Conservation (phyloP, 2,113 vertebrate species). For the Hucho hucho region DNA sequence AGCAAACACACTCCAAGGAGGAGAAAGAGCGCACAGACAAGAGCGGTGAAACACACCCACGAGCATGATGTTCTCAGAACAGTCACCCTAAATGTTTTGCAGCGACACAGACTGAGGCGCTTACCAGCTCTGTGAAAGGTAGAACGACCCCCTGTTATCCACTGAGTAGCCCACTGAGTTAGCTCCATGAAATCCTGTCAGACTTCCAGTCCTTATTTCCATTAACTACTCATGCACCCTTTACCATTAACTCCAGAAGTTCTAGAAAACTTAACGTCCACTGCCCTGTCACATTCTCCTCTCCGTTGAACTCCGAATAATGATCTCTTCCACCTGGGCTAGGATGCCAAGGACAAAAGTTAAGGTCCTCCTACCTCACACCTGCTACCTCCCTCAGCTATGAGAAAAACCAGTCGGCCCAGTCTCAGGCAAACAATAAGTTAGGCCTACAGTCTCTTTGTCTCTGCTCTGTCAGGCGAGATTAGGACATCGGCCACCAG, state of each 20-base stretch:
- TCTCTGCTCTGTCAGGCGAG: no score
- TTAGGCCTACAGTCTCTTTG: no score
- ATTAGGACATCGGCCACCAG: no score
- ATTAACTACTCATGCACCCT: neutral
- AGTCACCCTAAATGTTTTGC: neutral
- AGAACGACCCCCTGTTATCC: slow-evolving; percentile 8
- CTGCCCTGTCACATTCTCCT: neutral
- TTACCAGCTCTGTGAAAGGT: neutral
- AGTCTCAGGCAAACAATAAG: neutral
- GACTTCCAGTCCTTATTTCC: neutral
- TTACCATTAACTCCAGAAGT: neutral
- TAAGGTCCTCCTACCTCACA: no score
- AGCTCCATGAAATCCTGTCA: neutral
- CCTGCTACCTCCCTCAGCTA: neutral
- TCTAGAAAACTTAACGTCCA: neutral
- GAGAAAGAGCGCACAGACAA: slow-evolving; percentile 18
- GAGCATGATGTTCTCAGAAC: slow-evolving; percentile 11
- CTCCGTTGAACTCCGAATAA: no score
- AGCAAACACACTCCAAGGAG: slow-evolving; percentile 30
- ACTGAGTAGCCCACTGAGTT: neutral
- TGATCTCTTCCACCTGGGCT: no score
- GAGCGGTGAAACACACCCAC: slow-evolving; percentile 2
- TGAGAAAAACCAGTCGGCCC: slow-evolving; percentile 7
- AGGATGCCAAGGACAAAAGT: no score
- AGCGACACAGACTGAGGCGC: neutral